A percentile compares a stretch with the other conserved stretches of the same genome.
phyloP scores from a whole-genome alignment of 2,113 vertebrate species.

The Atrichornis clamosus region DNA sequence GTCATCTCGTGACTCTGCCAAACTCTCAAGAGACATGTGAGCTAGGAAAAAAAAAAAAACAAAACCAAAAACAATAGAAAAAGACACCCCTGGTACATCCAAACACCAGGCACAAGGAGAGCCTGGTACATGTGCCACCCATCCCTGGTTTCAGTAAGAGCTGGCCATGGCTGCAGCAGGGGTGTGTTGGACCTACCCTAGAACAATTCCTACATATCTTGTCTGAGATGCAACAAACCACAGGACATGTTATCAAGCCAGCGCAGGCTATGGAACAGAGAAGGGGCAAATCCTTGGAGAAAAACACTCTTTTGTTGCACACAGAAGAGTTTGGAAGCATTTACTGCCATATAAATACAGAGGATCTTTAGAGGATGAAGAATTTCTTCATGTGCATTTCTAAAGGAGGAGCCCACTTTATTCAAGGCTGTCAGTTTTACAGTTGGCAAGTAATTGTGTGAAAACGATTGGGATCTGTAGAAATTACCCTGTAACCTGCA shows the following conservation, averaged over 20 bases:
- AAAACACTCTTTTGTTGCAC: background rate
- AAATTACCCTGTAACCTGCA: background rate
- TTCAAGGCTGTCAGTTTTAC: background rate
- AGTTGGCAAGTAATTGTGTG: background rate
- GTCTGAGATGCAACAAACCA: background rate
- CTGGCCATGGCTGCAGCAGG: background rate
- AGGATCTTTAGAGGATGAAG: background rate
- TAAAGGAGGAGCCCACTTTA: background rate
- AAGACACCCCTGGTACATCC: background rate
- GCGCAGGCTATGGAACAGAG: background rate
- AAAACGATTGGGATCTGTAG: background rate
- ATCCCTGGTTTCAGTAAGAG: background rate
- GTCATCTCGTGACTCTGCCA: background rate
- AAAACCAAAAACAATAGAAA: background rate
- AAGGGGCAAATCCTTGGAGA: background rate
- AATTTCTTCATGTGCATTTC: background rate
- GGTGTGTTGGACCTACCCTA: background rate
- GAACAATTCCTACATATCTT: background rate
- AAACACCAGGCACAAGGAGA: background rate
- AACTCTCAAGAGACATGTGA: background rate
- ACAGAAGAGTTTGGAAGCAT: background rate
- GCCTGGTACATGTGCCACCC: background rate
- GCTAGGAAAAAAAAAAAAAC: background rate
- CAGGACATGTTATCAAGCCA: background rate
- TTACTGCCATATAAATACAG: background rate